Evolutionary conservation across 2,888 invertebrate genomes (phyloP).

Genomic region (Hanleya hanleyi): DNA sequence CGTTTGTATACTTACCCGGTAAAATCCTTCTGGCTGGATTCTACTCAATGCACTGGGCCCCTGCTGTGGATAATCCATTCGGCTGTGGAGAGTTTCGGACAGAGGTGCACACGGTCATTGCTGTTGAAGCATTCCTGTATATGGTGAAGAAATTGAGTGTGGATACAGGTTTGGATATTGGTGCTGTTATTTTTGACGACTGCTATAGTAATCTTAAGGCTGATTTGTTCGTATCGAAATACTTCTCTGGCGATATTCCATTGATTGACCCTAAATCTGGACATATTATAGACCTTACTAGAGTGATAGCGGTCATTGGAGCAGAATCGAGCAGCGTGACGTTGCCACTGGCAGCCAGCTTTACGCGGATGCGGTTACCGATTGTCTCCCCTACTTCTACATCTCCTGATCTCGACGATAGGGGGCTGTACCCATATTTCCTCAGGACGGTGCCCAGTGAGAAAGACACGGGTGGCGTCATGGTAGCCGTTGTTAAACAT

Average conservation of each 20-base stretch:
- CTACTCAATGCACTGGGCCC: constrained; percentile 2
- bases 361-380: background rate
- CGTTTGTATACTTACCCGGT: background rate
- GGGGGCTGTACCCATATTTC: background rate
- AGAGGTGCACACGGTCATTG: background rate
- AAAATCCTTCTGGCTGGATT: background rate
- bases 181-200: background rate
- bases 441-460: background rate
- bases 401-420: background rate
- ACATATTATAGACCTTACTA: background rate
- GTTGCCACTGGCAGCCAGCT: background rate
- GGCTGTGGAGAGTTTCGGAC: constrained; percentile 2
- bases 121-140: background rate
- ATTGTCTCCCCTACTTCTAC: background rate
- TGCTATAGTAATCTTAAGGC: background rate
- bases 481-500: background rate
- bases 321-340: background rate
- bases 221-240: background rate
- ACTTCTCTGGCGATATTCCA: background rate
- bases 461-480: background rate
- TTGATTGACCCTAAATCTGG: background rate
- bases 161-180: background rate
- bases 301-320: background rate
- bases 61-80: background rate
- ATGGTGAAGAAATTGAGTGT: background rate